phyloP scores from a whole-genome alignment of 2,888 invertebrate genomes.

The Torymus tubicola region DNA sequence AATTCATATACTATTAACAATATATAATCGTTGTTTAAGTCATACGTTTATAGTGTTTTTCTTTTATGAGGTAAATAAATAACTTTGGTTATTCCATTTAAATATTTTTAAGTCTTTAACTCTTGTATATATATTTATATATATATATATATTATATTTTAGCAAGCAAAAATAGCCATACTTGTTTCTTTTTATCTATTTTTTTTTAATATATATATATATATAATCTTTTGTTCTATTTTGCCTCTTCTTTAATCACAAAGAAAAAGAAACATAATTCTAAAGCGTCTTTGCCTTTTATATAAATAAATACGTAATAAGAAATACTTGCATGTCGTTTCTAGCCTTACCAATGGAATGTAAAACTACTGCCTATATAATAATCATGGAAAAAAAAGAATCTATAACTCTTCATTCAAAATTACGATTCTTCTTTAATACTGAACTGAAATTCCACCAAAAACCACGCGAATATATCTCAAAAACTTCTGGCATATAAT shows the following conservation, averaged over 20 bases:
- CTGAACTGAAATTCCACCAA: too few relatives aligned
- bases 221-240: not conserved
- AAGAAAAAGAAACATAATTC: slow-evolving; percentile 3
- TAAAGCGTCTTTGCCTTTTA: not conserved
- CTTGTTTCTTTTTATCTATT: not conserved
- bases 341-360: slow-evolving; percentile 8
- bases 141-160: slow-evolving; percentile 12
- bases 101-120: slow-evolving; percentile 41
- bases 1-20: too few relatives aligned
- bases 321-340: slow-evolving; percentile 5
- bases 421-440: too few relatives aligned
- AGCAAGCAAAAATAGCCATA: slow-evolving; percentile 22
- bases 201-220: not conserved
- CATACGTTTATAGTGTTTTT: too few relatives aligned
- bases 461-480: too few relatives aligned
- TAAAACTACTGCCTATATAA: not conserved
- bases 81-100: not conserved
- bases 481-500: too few relatives aligned
- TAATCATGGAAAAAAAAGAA: not conserved
- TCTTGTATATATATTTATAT: slow-evolving; percentile 11
- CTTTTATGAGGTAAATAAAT: too few relatives aligned
- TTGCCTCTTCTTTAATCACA: not conserved
- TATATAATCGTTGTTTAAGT: too few relatives aligned
- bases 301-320: slow-evolving; percentile 12
- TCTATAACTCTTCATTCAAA: not conserved